A percentile compares a stretch with the other conserved stretches of the same genome.
phyloP scores from a whole-genome alignment of 2,888 invertebrate genomes.

The Monochamus alternatus region DNA sequence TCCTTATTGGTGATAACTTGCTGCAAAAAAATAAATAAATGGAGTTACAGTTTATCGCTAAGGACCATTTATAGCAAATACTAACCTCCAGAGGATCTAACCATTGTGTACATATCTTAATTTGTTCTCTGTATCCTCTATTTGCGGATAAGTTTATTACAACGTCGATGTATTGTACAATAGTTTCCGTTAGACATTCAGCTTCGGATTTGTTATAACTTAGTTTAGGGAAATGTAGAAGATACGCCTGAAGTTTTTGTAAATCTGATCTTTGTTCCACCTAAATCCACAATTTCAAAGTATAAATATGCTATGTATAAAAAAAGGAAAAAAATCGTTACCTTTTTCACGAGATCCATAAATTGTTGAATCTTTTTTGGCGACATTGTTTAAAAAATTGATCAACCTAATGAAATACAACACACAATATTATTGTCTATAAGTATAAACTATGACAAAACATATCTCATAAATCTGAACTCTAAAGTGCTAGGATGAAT shows the following conservation, averaged over 20 bases:
- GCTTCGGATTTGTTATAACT: conserved; percentile 13
- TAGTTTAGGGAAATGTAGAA: background rate
- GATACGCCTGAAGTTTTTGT: conserved; percentile 14
- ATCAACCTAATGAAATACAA: too few relatives aligned
- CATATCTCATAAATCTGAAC: too few relatives aligned
- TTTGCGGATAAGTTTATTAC: conserved; percentile 19
- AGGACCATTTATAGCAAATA: background rate
- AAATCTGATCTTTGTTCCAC: background rate
- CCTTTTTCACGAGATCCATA: background rate
- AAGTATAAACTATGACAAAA: too few relatives aligned
- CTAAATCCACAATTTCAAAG: background rate
- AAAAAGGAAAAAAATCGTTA: background rate
- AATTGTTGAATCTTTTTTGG: background rate
- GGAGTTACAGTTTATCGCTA: background rate
- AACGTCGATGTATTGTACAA: conserved; percentile 23
- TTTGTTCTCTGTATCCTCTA: conserved; percentile 18
- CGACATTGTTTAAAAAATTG: too few relatives aligned
- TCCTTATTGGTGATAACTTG: conserved; percentile 25
- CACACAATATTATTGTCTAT: too few relatives aligned
- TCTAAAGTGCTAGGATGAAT: too few relatives aligned
- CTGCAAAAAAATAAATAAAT: conserved; percentile 30
- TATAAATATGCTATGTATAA: background rate
- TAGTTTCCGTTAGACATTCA: conserved; percentile 12
- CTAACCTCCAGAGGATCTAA: conserved; percentile 20
- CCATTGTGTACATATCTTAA: conserved; percentile 19